Base-by-base conservation (phyloP, 2,888 invertebrate species). In the Brenthis hecate region DNA sequence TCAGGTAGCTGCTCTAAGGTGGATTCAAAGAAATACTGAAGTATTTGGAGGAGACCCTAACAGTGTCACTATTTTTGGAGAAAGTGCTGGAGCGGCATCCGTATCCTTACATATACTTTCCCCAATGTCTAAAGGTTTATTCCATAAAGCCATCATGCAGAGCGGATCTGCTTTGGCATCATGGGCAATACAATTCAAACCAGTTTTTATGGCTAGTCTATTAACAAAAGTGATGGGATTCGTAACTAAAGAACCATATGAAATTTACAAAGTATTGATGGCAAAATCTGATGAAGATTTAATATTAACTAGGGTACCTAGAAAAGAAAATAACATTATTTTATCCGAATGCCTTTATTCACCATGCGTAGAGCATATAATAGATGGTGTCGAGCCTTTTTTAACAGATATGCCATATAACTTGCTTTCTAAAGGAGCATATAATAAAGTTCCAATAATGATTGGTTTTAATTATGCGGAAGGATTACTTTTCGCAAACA, bases 141-240 rank as follows among this genome's bases (percentile, higher is more conserved):
- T 91, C 63, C 87, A 90, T 56, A 89, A 82, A 78, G 91, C 85
- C 1, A 90, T 92, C 14, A 73, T 84, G 32, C 87, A 91, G 68
- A 91, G 91, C 70, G 91, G 91, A 2, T 91, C 91, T 0, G 82
- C 89, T 0, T 65, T 88, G 1, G 75, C 81, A 0, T 71, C 85
- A 0, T 92, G 90, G 89, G 82, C 84, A 0, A 75, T 81, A n/a
- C 90, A 91, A 69, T 87, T 78, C 62, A 81, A 81, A 36, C 89
- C 90, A 0, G 72, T 86, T 2, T 84, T 80, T 47, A 76, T 85
- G 75, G 88, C 90, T 0, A 85, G 85, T 72, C 77, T 86, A 13
- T 71, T 91, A 2, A 85, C 88, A 0, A 89, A 85, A 75, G 76
- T 78, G 2, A 85, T 90, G 85, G 77, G 82, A 2, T 79, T 83